Conservation (phyloP, 1,140 invertebrate species). For the Laupala kohalensis region DNA sequence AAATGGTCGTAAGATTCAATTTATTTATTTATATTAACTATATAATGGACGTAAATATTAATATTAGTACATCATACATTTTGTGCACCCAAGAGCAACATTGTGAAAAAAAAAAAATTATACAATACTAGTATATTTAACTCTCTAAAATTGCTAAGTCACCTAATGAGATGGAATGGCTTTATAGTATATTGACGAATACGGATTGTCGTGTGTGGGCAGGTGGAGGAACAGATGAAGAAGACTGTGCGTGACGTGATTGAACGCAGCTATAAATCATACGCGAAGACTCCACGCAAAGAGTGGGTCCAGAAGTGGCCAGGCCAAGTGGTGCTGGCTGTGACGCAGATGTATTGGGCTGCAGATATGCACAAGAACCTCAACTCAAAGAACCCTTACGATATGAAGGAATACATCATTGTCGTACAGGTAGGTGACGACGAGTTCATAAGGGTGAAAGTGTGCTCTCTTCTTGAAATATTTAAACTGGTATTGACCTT, state of each 20-base stretch:
- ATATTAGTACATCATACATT: too few species aligned
- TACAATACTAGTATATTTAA: not conserved
- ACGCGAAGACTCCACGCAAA: constrained; percentile 43
- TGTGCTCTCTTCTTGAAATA: too few species aligned
- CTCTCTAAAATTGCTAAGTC: not conserved
- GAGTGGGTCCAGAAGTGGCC: constrained; percentile 76
- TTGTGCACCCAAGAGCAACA: too few species aligned
- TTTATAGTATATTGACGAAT: not conserved
- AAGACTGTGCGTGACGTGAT: constrained; percentile 56
- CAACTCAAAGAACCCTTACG: constrained; percentile 35
- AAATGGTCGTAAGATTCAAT: too few species aligned
- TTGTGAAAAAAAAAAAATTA: not conserved
- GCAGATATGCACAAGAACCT: constrained; percentile 57
- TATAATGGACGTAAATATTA: too few species aligned
- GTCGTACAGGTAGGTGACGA: constrained; percentile 28
- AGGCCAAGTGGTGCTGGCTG: constrained; percentile 76
- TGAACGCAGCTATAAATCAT: constrained; percentile 54
- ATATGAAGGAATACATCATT: constrained; percentile 38
- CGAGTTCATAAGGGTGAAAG: too few species aligned
- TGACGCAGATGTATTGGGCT: constrained; percentile 84
- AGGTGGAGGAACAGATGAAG: constrained; percentile 76
- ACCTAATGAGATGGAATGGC: not conserved
- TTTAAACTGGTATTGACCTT: too few species aligned
- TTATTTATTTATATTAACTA: too few species aligned
- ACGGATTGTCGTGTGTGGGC: constrained; percentile 14